phyloP scores from a whole-genome alignment of 2,797 vertebrate genomes.

The Xiphorhynchus erythropygius region DNA sequence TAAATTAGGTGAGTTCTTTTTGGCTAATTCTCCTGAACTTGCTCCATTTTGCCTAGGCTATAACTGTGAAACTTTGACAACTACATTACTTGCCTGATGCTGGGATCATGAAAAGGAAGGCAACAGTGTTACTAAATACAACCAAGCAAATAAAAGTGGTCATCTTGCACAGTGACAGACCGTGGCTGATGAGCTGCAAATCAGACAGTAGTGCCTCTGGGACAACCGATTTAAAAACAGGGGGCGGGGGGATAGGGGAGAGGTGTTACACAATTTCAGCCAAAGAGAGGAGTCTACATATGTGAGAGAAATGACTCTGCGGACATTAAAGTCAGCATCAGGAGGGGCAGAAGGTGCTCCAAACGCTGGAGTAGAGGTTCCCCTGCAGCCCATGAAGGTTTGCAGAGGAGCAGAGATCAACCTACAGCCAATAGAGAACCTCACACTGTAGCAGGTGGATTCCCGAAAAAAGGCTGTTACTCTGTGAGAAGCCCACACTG shows the following conservation, averaged over 20 bases:
- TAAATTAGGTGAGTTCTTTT: neutral
- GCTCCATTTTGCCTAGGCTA: neutral
- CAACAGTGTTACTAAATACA: neutral
- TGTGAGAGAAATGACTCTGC: neutral
- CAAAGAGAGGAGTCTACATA: neutral
- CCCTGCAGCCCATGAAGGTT: fast-evolving
- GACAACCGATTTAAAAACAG: neutral
- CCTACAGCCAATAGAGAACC: fast-evolving
- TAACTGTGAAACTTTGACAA: neutral
- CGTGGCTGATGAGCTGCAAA: neutral
- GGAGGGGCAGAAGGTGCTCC: fast-evolving
- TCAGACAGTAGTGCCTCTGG: neutral
- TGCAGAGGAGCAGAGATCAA: neutral
- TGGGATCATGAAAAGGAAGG: neutral
- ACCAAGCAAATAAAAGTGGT: neutral
- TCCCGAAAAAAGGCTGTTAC: neutral
- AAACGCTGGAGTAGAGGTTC: fast-evolving
- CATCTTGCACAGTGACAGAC: neutral
- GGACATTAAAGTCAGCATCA: neutral
- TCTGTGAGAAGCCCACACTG: no score
- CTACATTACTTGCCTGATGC: neutral
- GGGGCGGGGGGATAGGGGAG: no score
- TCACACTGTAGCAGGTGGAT: fast-evolving
- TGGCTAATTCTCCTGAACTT: neutral
- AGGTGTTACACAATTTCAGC: fast-evolving